Evolutionary conservation across 2,888 invertebrate species (phyloP), one percentile per base, ranked within the genome.

Genomic region (Hemicrepidius hirtus): DNA sequence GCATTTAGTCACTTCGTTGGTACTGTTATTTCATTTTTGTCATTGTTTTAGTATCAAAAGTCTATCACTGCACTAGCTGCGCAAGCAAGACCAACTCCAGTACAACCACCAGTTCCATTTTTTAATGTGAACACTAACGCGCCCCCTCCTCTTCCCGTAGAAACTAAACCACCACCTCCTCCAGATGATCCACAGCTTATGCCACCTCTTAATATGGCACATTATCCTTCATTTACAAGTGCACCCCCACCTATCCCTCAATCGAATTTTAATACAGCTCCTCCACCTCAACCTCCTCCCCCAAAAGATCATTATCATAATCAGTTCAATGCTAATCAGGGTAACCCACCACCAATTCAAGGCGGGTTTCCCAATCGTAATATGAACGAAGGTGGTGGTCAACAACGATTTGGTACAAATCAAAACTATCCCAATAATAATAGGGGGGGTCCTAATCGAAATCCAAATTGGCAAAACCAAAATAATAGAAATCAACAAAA

Each of bases 111-210:
- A 44, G 73, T 81, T 37, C 75, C 83, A 64, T 76, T 79, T 41
- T 75, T 82, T 60, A 71, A 81, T 44, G 73, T 78, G 40, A 86
- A 87, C 1, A 78, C 82, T 28, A 74, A 81, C 6, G 79, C 80
- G 7, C 88, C 87, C 60, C 89, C 89, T 21, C 88, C 89, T 37
- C 83, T 88, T 71, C 88, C 87, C n/a, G 83, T 85, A 24, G 86
- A 87, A 71, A 79, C 82, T 60, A 85, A 86, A 79, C 86, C 87
- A 37, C 86, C 86, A 1, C 81, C 83, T 35, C 86, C 87, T 7
- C 84, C 85, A 63, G 85, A 85, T 63, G 86, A 85, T 44, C 82
- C 83, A 18, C 81, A 71, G n/a, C 3, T 78, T 53, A 75, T 76
- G 37, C 82, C 79, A 59, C 74, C 77, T 24, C 79, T 80, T 24